Conservation (phyloP, 2,888 invertebrate species). For the Dryococelus australis region DNA sequence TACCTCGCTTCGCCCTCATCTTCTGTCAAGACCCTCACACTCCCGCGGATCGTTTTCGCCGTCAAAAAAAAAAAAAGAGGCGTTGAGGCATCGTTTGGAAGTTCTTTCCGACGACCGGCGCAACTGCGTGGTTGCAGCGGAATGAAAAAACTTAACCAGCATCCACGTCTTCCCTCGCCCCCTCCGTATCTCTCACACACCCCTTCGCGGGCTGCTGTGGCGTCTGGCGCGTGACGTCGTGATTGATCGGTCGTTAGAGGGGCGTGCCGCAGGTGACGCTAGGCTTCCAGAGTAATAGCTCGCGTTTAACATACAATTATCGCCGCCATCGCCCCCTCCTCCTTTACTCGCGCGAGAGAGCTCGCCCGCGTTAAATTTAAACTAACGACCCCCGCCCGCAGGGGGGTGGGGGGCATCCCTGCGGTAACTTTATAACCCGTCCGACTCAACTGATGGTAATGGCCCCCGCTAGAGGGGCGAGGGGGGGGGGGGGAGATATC, state of each 20-base stretch:
- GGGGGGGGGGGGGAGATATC: neutral
- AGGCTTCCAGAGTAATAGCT: neutral
- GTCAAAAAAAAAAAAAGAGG: too few species aligned
- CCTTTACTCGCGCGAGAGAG: neutral
- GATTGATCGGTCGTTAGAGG: conserved; percentile 24
- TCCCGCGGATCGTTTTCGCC: too few species aligned
- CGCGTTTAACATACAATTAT: conserved; percentile 16
- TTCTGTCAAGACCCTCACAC: too few species aligned
- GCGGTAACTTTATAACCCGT: conserved; percentile 1
- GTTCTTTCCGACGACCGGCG: too few species aligned
- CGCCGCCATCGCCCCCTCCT: neutral
- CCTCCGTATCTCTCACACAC: neutral
- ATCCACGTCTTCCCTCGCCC: too few species aligned
- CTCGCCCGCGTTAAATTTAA: conserved; percentile 5
- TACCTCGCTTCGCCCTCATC: too few species aligned
- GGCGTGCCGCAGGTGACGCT: conserved; percentile 25
- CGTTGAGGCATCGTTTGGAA: too few species aligned
- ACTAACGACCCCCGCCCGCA: neutral
- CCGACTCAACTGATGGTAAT: conserved; percentile 11
- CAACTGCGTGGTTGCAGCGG: too few species aligned
- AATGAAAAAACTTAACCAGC: too few species aligned
- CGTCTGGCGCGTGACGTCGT: conserved; percentile 19
- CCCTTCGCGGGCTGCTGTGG: neutral
- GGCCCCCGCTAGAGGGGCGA: neutral
- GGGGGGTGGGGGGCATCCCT: neutral